Base-by-base conservation (phyloP, 2,113 vertebrate species). In the Ranitomeya imitator region DNA sequence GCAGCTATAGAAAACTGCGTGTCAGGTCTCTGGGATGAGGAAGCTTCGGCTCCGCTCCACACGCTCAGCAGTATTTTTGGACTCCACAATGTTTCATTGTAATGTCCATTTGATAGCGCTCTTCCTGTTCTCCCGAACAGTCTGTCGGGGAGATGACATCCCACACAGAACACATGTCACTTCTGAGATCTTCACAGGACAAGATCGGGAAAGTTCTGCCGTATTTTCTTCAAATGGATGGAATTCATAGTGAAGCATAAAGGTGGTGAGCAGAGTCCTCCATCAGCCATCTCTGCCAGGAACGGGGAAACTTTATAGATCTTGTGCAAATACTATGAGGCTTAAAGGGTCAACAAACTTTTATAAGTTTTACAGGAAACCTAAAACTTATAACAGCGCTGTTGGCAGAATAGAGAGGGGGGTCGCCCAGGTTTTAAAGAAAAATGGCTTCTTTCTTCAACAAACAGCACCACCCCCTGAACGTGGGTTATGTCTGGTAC, bases 141-240 rank as follows among this genome's bases (percentile, higher is more conserved):
- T 54, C 82, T 84, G 82, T 84, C 63, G 55, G 51, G 65, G 63
- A 71, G 52, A 71, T 71, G 63, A 55, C 82, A 71, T 52, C 82
- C 82, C 82, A 84, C 82, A 84, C 82, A 84, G n/a, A 69, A 52
- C 82, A 84, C 82, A 84, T 84, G 82, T 69, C 65, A n/a, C 13
- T 83, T n/a, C 63, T 19, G 11, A 69, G 21, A 83, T 83, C 81
- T 83, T n/a, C 13, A 67, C 7, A 59, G 37, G 78, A 60, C 57
- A 54, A 51, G 81, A 83, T 80, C 54, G 26, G 37, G 79, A 61
- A 61, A 61, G 31, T 18, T 81, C 59, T 37, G 0, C 59, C 15
- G 14, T 16, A 15, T 45, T 37, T 45, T 76, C 45, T 45, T 74
- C 21, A 45, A 74, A 19, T 51, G 0, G 15, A 9, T 10, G 12